phyloP scores from a whole-genome alignment of 1,140 invertebrate species.

The Anoplolepis gracilipes region DNA sequence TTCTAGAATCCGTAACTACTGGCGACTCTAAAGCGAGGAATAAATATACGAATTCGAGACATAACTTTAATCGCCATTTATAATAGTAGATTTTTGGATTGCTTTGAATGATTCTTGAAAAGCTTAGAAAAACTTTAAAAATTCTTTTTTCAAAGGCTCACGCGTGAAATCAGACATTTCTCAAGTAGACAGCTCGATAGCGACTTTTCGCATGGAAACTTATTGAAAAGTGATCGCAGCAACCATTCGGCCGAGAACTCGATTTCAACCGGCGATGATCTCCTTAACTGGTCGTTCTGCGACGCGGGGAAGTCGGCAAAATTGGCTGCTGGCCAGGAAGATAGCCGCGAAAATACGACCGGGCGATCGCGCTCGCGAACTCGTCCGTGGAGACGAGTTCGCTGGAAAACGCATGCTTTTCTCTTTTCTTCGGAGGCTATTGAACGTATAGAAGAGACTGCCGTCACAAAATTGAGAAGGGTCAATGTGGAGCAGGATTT shows the following conservation, averaged over 20 bases:
- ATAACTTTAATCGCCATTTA: neutral
- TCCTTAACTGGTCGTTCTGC: slow-evolving; percentile 57
- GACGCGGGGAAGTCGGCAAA: slow-evolving; percentile 27
- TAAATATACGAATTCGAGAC: neutral
- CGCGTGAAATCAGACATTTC: neutral
- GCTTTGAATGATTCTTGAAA: neutral
- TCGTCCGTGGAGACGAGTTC: neutral
- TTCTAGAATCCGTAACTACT: slow-evolving; percentile 14
- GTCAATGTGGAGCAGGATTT: neutral
- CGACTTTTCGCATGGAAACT: slow-evolving; percentile 23
- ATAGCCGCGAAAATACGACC: slow-evolving; percentile 51
- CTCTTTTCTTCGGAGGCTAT: slow-evolving; percentile 37
- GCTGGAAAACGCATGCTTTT: slow-evolving; percentile 34
- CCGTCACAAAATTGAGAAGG: slow-evolving; percentile 50
- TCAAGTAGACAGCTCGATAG: neutral
- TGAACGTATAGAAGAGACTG: slow-evolving; percentile 22
- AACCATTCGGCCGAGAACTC: slow-evolving; percentile 20
- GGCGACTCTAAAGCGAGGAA: neutral
- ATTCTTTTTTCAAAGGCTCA: neutral
- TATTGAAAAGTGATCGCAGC: slow-evolving; percentile 41
- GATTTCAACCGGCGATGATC: slow-evolving; percentile 55
- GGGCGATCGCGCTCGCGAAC: slow-evolving; percentile 18
- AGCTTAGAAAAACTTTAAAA: neutral
- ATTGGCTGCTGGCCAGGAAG: slow-evolving; percentile 49
- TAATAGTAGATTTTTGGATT: neutral